These are phyloP conservation scores for Matsumurasca onukii DNA, from an alignment of 1,140 invertebrate species.

Conservation along the genomic window DNA sequence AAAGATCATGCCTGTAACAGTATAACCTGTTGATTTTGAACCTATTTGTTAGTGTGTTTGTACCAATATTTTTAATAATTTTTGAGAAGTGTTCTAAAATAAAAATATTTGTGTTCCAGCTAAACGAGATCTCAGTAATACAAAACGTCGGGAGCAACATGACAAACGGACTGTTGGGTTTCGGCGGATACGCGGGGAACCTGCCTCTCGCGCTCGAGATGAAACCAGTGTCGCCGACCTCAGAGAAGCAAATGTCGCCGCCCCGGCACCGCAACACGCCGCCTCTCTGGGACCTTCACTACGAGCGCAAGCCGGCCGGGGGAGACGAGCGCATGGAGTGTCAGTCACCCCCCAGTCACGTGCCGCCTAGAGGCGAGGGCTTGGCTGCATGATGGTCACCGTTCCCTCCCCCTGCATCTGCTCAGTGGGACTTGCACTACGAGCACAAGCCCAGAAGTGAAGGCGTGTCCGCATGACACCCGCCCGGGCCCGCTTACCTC, in stretches of 20 bases:
- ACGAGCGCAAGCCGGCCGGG: constrained; percentile 41
- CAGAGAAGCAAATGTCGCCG: constrained; percentile 32
- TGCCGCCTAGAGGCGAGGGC: constrained; percentile 51
- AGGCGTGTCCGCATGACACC: constrained; percentile 52
- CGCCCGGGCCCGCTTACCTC: not conserved
- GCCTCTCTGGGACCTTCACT: constrained; percentile 44
- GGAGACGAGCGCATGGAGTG: constrained; percentile 47
- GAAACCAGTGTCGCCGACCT: constrained; percentile 34
- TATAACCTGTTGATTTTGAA: too few relatives aligned
- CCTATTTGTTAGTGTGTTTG: too few relatives aligned
- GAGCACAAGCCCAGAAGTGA: constrained; percentile 49
- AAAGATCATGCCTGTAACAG: too few relatives aligned
- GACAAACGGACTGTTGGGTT: constrained; percentile 35
- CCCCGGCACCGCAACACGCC: constrained; percentile 35
- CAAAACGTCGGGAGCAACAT: constrained; percentile 48
- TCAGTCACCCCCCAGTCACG: constrained; percentile 47
- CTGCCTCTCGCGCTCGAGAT: constrained; percentile 28
- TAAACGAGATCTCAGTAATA: constrained; percentile 66
- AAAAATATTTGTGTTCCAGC: constrained; percentile 52
- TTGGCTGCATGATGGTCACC: constrained; percentile 50
- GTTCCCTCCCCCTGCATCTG: constrained; percentile 32
- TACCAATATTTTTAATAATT: too few relatives aligned
- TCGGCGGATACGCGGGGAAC: constrained; percentile 29
- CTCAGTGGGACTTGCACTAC: constrained; percentile 44
- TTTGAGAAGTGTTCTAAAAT: too few relatives aligned